These are phyloP conservation scores for Cyprinus carpio DNA, from an alignment of 2,113 vertebrate genomes.

Conservation along the genomic window DNA sequence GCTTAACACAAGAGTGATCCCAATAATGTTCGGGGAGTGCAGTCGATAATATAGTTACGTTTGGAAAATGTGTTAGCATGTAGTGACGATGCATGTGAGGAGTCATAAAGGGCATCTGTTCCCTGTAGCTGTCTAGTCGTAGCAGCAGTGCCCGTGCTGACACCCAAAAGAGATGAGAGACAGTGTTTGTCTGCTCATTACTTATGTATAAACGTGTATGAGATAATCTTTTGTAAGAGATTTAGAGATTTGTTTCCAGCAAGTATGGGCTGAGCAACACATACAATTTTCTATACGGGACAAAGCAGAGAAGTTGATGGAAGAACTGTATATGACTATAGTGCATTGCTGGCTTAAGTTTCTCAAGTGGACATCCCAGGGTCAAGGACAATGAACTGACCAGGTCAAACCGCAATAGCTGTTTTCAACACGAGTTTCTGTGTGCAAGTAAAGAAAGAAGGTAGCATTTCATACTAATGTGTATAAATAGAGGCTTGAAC, in stretches of 20 bases:
- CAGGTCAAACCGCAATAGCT: background rate
- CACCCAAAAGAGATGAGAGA: background rate
- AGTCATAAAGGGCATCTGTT: slow-evolving; percentile 20
- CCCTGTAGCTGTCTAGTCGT: slow-evolving; percentile 25
- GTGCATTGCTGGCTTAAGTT: background rate
- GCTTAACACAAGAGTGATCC: background rate
- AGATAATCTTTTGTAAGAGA: background rate
- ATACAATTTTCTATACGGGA: background rate
- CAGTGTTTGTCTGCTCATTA: background rate
- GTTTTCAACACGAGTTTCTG: background rate
- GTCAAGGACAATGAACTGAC: background rate
- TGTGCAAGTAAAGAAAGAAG: background rate
- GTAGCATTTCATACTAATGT: background rate
- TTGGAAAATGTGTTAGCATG: slow-evolving; percentile 27
- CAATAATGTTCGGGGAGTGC: background rate
- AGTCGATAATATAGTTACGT: slow-evolving; percentile 20
- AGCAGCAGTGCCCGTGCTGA: background rate
- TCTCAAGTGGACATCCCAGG: background rate
- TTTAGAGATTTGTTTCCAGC: background rate
- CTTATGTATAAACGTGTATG: background rate
- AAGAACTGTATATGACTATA: background rate
- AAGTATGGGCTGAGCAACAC: background rate
- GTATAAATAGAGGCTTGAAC: background rate
- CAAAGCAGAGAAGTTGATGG: background rate
- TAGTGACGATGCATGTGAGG: background rate